Conservation (phyloP, 1,140 invertebrate genomes). For the Zaprionus inermis region DNA sequence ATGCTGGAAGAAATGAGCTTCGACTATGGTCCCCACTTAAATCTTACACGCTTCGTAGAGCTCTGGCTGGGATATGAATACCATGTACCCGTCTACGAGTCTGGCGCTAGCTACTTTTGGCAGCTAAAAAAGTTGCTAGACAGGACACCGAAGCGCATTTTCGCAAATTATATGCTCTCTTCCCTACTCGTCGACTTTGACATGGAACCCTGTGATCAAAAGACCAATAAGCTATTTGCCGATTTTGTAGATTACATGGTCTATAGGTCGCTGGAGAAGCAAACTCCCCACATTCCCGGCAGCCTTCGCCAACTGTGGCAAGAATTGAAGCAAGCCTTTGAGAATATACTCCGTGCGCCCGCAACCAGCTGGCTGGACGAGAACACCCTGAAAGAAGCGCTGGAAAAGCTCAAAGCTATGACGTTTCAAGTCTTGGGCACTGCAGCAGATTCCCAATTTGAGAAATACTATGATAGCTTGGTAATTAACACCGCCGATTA, state of each 20-base stretch:
- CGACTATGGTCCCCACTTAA: slow-evolving; percentile 71
- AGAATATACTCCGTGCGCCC: slow-evolving; percentile 32
- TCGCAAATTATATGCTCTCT: slow-evolving; percentile 90
- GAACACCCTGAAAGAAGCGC: slow-evolving; percentile 41
- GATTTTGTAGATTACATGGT: slow-evolving; percentile 69
- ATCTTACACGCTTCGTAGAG: slow-evolving; percentile 68
- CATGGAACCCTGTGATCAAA: slow-evolving; percentile 45
- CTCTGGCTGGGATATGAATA: slow-evolving; percentile 67
- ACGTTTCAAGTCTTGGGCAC: slow-evolving; percentile 56
- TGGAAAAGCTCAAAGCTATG: slow-evolving; percentile 70
- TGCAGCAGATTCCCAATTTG: slow-evolving; percentile 48
- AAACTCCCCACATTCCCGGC: slow-evolving; percentile 57
- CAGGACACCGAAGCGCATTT: slow-evolving; percentile 83
- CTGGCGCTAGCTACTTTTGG: slow-evolving; percentile 78
- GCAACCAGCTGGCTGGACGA: slow-evolving; percentile 54
- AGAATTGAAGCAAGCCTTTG: slow-evolving; percentile 62
- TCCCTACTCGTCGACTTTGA: slow-evolving; percentile 84
- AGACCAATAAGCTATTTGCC: slow-evolving; percentile 53
- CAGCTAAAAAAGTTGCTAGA: slow-evolving; percentile 83
- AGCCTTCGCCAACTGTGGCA: slow-evolving; percentile 55
- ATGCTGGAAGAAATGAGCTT: slow-evolving; percentile 59
- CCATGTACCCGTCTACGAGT: slow-evolving; percentile 65
- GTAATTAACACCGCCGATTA: slow-evolving; percentile 89
- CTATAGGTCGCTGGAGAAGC: slow-evolving; percentile 46
- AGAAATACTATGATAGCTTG: slow-evolving; percentile 85